phyloP scores from a whole-genome alignment of 2,113 vertebrate species.

The Bungarus multicinctus region DNA sequence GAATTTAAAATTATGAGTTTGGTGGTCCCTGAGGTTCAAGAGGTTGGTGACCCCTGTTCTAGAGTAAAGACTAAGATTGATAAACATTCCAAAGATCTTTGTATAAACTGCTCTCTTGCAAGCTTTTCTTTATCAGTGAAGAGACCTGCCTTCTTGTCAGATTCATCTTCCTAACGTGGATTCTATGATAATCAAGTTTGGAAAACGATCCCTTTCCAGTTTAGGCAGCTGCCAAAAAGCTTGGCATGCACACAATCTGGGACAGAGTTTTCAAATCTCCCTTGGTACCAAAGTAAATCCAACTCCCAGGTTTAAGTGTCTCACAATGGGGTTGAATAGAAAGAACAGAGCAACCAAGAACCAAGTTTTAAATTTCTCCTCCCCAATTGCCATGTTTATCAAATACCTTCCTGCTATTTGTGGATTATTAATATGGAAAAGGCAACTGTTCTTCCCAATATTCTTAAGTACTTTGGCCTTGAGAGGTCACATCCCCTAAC shows the following conservation, averaged over 20 bases:
- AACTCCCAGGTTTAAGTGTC: neutral
- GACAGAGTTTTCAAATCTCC: neutral
- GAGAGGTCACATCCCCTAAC: neutral
- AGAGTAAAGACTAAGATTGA: neutral
- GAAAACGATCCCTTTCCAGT: neutral
- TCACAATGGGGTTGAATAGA: neutral
- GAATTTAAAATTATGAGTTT: no score
- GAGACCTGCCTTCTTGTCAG: neutral
- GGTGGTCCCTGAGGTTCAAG: no score
- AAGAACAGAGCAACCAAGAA: neutral
- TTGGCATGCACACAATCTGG: neutral
- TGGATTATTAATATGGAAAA: neutral
- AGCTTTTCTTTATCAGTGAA: neutral
- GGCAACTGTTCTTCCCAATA: neutral
- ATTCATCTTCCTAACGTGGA: neutral
- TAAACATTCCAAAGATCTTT: neutral
- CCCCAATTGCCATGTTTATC: neutral
- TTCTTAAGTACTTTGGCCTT: neutral
- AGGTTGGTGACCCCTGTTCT: no score
- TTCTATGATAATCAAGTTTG: neutral
- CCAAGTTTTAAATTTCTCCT: neutral
- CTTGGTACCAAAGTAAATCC: neutral
- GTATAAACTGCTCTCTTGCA: neutral
- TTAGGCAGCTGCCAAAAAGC: neutral
- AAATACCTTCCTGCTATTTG: neutral